Evolutionary conservation across 2,113 vertebrate genomes (phyloP).

Genomic region (Panthera leo): DNA sequence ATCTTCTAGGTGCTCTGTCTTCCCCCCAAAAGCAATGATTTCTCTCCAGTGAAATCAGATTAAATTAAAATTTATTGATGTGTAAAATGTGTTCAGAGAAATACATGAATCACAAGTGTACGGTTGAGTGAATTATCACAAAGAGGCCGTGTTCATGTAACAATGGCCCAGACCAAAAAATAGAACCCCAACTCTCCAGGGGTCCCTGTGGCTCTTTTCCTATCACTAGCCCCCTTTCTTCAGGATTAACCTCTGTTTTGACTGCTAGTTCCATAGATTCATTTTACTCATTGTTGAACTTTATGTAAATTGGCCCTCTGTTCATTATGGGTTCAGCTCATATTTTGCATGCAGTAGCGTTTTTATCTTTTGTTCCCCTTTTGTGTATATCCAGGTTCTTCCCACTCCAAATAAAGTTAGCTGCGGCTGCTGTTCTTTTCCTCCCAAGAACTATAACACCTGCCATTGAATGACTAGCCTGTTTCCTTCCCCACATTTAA

Average conservation of each 20-base stretch:
- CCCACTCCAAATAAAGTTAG: neutral
- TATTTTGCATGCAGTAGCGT: neutral
- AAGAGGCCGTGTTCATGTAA: neutral
- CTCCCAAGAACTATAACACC: neutral
- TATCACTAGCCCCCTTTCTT: neutral
- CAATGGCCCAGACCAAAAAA: neutral
- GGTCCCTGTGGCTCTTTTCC: neutral
- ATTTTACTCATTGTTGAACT: neutral
- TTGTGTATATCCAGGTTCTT: neutral
- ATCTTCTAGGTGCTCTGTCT: neutral
- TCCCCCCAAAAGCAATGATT: neutral
- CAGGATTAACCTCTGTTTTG: neutral
- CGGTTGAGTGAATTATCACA: neutral
- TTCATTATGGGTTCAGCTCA: neutral
- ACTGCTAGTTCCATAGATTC: neutral
- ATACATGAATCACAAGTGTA: neutral
- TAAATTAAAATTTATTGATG: neutral
- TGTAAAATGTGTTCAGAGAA: neutral
- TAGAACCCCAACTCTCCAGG: neutral
- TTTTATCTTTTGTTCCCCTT: neutral
- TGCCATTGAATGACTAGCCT: neutral
- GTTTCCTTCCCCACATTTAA: neutral
- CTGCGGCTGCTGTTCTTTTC: neutral
- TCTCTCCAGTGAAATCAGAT: neutral
- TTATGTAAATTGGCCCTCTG: neutral